These are phyloP conservation scores for Contarinia nasturtii DNA, from an alignment of 1,140 invertebrate species.

Conservation along the genomic window DNA sequence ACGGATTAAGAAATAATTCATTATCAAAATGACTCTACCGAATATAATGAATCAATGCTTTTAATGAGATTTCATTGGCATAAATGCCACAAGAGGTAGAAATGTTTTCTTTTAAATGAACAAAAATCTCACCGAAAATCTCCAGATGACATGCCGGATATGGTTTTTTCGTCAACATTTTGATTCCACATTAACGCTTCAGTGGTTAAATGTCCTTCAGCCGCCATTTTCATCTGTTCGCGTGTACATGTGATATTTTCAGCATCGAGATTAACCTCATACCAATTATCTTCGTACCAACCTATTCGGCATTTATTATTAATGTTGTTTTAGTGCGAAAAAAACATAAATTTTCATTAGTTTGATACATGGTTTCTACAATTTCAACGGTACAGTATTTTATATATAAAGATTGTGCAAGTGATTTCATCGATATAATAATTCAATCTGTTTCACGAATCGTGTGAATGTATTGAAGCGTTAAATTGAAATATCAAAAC, in stretches of 20 bases:
- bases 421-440: no score
- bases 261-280: constrained; percentile 68
- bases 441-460: no score
- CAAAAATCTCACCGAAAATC: constrained; percentile 35
- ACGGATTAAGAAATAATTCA: not conserved
- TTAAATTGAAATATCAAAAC: no score
- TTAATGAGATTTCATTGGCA: no score
- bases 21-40: not conserved
- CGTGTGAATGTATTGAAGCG: no score
- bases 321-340: not conserved
- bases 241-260: constrained; percentile 81
- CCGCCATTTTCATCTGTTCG: constrained; percentile 81
- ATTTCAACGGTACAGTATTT: no score
- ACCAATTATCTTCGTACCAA: constrained; percentile 99
- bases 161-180: constrained; percentile 68
- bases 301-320: no score
- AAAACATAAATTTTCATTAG: not conserved
- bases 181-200: constrained; percentile 98
- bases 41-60: not conserved
- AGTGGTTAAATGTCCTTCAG: constrained; percentile 93
- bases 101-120: no score
- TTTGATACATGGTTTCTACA: not conserved
- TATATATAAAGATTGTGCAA: no score
- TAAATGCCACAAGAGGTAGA: no score
- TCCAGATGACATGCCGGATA: constrained; percentile 78